Evolutionary conservation across 2,797 vertebrate species (phyloP), one percentile per base, ranked within the genome.

Genomic region (Coranthus polyacanthus): DNA sequence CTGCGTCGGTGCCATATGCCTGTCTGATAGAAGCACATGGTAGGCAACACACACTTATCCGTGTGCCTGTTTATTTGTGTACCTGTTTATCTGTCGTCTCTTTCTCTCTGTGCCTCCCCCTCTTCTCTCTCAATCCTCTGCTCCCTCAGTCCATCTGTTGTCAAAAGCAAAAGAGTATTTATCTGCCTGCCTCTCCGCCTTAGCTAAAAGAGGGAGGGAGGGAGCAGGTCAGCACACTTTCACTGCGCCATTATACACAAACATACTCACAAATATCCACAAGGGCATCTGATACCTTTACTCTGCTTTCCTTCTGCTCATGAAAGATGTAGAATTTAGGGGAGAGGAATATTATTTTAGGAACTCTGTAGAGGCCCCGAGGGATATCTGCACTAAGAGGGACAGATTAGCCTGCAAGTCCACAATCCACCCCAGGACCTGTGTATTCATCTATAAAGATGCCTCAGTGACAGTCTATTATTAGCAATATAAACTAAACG

Each of bases 311-410:
- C 51, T 72, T 13, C 44, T 53, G 61, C 75, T 86, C 72, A 86
- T 87, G 68, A 90, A 92, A 90, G 74, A 89, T 89, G 79, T 74
- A 81, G 49, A 36, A 44, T 78, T 59, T 55, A 10, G 20, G 18
- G 24, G 15, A 21, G n/a, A 20, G 11, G 59, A 77, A 75, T 81
- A 68, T 81, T 84, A 84, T 91, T 89, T 82, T 66, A 72, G 83
- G 78, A 86, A 70, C 55, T 73, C 75, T n/a, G 0, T 29, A 66
- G 60, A 47, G 55, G 42, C 80, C 84, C 71, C 8, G 9, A 55
- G 80, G 87, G 85, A 87, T 79, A 55, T 46, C 71, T 6, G 15
- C 72, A 44, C 53, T 72, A 50, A 85, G 72, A 86, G 73, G 77
- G 81, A 82, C 82, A 81, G 80, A 86, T 86, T 75, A 84, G 65